Evolutionary conservation across 2,797 vertebrate species (phyloP), one percentile per base, ranked within the genome.

Genomic region (Mormyrus hasselquistii): DNA sequence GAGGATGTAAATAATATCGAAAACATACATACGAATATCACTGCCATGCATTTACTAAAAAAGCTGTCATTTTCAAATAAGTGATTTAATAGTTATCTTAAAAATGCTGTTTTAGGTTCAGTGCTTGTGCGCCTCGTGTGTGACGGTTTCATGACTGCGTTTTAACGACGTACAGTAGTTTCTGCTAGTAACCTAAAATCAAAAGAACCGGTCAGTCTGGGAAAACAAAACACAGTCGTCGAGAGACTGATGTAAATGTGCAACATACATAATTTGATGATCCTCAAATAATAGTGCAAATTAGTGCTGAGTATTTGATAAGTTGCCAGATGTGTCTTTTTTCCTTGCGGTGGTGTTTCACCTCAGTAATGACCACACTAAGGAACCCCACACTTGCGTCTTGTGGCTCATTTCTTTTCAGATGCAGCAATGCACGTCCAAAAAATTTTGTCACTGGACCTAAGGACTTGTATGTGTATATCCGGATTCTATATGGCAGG

Each of bases 361-460:
- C 47, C 88, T 89, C 82, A 69, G 57, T 50, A 65, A 73, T 6
- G n/a, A 57, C 12, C 50, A 87, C 29, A 87, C 57, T 69, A n/a
- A 90, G 88, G 88, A 38, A 87, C 53, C 90, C 90, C 92, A 91
- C 92, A 90, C 90, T 92, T 90, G 91, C 91, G 88, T 93, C 87
- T 91, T 89, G 90, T 86, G 93, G 92, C 92, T 95, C 90, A 88
- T 92, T 92, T n/a, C 90, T 92, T 90, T 92, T 87, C 92, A 89
- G 92, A 90, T 90, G 90, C 92, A 91, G 91, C 90, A 82, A 88
- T 91, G 93, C 91, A 91, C 88, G 88, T 90, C 38, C 65, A 76
- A 14, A 49, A 76, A 65, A 86, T 92, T 93, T 92, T 91, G 90
- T 73, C 91, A 92, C 89, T 92, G 88, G 93, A 93, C 89, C 88